A percentile compares a stretch with the other conserved stretches of the same genome.
phyloP scores from a whole-genome alignment of 2,888 invertebrate genomes.

The Dolichopus griseipennis region DNA sequence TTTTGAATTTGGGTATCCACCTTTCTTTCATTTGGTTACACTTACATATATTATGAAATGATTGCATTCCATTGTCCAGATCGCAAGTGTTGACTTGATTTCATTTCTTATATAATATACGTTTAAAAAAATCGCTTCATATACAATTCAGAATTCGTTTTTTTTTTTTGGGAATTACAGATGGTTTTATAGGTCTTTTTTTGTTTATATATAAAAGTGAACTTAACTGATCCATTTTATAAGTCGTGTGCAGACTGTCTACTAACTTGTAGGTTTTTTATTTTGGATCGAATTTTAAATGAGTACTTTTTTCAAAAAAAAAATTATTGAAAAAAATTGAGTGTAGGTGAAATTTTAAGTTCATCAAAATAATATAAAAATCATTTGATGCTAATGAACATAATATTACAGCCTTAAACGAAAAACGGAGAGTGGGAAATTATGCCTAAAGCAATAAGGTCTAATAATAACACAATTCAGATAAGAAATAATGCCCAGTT shows the following conservation, averaged over 20 bases:
- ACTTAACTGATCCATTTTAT: neutral
- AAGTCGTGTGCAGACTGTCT: neutral
- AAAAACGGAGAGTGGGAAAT: no score
- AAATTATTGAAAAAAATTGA: neutral
- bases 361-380: neutral
- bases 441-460: no score
- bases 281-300: neutral
- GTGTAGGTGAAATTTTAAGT: neutral
- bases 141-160: no score
- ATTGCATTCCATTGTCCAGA: neutral
- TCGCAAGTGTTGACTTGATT: no score
- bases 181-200: neutral
- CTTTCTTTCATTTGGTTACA: neutral
- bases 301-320: neutral
- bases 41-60: no score
- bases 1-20: neutral
- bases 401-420: no score
- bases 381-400: neutral
- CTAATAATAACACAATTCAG: no score
- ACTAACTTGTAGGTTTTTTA: neutral
- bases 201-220: neutral
- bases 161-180: no score
- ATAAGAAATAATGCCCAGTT: no score
- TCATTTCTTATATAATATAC: no score
- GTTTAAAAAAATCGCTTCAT: no score